Evolutionary conservation across 2,888 invertebrate genomes (phyloP).

Genomic region (Perdita meconis): DNA sequence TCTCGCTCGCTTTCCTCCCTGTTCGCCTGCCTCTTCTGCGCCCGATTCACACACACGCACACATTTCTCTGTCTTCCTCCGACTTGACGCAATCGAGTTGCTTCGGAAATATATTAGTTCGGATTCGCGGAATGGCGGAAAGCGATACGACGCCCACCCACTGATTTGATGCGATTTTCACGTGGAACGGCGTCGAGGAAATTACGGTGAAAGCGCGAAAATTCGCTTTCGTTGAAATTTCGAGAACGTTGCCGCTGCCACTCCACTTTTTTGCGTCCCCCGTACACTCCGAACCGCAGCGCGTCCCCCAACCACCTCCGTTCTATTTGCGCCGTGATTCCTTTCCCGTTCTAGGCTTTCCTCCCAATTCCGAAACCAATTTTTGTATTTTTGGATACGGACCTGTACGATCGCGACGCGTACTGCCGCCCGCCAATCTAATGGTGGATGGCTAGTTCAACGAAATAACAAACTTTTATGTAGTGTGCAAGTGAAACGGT

Average conservation of each 20-base stretch:
- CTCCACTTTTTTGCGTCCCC: conserved; percentile 49
- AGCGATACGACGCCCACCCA: conserved; percentile 65
- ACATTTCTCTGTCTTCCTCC: conserved; percentile 57
- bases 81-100: conserved; percentile 74
- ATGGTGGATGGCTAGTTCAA: no score
- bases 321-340: neutral
- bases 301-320: neutral
- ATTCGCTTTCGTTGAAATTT: conserved; percentile 75
- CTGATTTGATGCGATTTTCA: conserved; percentile 74
- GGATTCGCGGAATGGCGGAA: conserved; percentile 74
- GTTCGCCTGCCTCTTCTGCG: conserved; percentile 7
- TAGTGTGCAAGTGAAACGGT: no score
- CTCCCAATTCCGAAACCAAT: conserved; percentile 68
- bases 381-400: conserved; percentile 67
- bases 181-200: conserved; percentile 71
- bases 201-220: conserved; percentile 76
- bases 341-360: conserved; percentile 57
- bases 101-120: conserved; percentile 78
- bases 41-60: conserved; percentile 40
- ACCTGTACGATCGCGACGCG: no score
- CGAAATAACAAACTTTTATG: no score
- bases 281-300: neutral
- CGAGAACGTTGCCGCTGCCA: conserved; percentile 66
- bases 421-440: no score
- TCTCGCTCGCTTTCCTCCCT: conserved; percentile 23